These are phyloP conservation scores for Troilus luridus DNA, from an alignment of 2,888 invertebrate species.

Conservation along the genomic window DNA sequence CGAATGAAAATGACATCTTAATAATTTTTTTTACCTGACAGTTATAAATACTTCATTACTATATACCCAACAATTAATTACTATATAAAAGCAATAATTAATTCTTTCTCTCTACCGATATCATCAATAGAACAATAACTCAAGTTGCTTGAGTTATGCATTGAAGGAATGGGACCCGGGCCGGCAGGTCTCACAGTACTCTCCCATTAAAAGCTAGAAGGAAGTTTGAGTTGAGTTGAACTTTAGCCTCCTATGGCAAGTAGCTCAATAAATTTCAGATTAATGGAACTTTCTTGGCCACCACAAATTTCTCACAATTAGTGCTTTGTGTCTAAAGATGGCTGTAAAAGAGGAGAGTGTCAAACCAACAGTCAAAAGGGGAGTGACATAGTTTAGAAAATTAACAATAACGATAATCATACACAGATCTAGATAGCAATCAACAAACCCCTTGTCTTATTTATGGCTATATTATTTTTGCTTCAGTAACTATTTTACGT, in stretches of 20 bases:
- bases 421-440: no score
- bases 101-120: not conserved
- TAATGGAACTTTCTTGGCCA: slow-evolving; percentile 3
- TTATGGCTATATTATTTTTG: no score
- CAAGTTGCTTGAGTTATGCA: not conserved
- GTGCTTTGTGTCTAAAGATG: not conserved
- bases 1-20: no score
- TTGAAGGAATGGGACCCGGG: not conserved
- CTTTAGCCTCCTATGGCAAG: slow-evolving; percentile 31
- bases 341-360: no score
- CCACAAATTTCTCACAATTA: slow-evolving; percentile 42
- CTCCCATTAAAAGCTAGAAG: not conserved
- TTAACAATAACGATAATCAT: no score
- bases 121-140: not conserved
- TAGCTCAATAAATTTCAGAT: slow-evolving; percentile 30
- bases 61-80: no score
- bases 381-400: no score
- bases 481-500: no score
- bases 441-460: no score
- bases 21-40: no score
- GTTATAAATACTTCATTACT: no score
- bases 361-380: no score
- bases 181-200: not conserved
- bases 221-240: slow-evolving; percentile 27
- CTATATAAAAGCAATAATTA: not conserved